Evolutionary conservation across 1,140 invertebrate species (phyloP), one percentile per base, ranked within the genome.

Genomic region (Conus betulinus): DNA sequence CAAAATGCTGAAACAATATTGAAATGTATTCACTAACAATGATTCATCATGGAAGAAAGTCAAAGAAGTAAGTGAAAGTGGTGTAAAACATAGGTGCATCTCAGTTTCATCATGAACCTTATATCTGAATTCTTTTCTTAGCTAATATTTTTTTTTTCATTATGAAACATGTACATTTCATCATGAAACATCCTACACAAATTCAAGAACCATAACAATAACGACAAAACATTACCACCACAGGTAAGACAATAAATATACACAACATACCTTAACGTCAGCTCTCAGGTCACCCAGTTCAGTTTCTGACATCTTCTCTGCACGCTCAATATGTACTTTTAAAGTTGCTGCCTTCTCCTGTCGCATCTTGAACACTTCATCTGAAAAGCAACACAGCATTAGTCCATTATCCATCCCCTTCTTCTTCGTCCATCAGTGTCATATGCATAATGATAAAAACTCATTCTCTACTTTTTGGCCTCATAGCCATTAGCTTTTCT

Each of bases 221-320:
- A n/a, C n/a, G 39, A 39, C 39, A 39, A 39, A 39, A 39, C 39
- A 39, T 39, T 39, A 39, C 39, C 39, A 60, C 55, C 8, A 60
- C 57, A 60, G 57, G 15, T 60, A 60, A 60, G 57, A 52, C n/a
- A 20, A 71, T 25, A 27, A 67, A 63, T 17, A 71, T n/a, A 8
- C 85, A 88, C 78, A 55, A 60, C 53, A 76, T 76, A 94, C 94
- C 92, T 95, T 95, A 27, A 95, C 93, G 63, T 95, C 94, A 39
- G 93, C 89, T 76, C 94, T 87, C 25, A 95, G 91, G 51, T 94
- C 93, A n/a, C 90, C 87, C 27, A 94, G 79, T 79, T 94, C 92
- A 17, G 90, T 25, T 39, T 94, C 94, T 81, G 83, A 93, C 89
- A 95, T 88, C 53, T 87, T 87, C 39, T 93, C 94, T 15, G 93